Evolutionary conservation across 2,888 invertebrate species (phyloP).

Genomic region (Drosophila anomalata): DNA sequence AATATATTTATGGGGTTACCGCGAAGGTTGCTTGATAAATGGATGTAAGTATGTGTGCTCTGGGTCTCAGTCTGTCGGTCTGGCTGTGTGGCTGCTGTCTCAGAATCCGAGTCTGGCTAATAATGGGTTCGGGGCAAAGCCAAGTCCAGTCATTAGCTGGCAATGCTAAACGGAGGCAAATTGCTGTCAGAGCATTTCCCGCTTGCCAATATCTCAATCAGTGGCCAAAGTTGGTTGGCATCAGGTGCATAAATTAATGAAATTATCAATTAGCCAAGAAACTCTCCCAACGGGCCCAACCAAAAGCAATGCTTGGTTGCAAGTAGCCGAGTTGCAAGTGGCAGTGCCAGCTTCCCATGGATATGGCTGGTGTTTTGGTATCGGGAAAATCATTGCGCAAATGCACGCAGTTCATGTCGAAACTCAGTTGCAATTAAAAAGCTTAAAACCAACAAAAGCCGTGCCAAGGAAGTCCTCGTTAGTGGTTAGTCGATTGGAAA

Average conservation of each 20-base stretch:
- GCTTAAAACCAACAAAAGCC: constrained; percentile 44
- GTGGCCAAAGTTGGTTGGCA: constrained; percentile 31
- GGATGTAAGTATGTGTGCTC: constrained; percentile 18
- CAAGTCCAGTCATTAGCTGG: constrained; percentile 37
- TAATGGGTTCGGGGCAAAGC: constrained; percentile 34
- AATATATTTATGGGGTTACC: constrained; percentile 65
- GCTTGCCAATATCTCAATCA: constrained; percentile 52
- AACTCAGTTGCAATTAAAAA: constrained; percentile 73
- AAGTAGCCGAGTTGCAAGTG: background rate
- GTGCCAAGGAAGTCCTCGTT: constrained; percentile 53
- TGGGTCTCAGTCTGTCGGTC: background rate
- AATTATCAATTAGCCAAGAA: constrained; percentile 65
- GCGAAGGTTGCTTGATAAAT: constrained; percentile 54
- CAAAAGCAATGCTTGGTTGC: background rate
- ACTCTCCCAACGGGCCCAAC: constrained; percentile 14
- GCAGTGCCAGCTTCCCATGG: constrained; percentile 43
- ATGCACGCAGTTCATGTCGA: constrained; percentile 72
- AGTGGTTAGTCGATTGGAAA: constrained; percentile 44
- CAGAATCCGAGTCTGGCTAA: constrained; percentile 27
- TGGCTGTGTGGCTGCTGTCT: background rate
- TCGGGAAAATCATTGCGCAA: constrained; percentile 73
- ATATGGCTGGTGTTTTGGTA: constrained; percentile 39
- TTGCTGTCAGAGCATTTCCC: constrained; percentile 59
- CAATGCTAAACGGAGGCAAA: constrained; percentile 55
- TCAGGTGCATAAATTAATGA: constrained; percentile 63